Base-by-base conservation (phyloP, 2,113 vertebrate species). In the Corynorhinus townsendii region DNA sequence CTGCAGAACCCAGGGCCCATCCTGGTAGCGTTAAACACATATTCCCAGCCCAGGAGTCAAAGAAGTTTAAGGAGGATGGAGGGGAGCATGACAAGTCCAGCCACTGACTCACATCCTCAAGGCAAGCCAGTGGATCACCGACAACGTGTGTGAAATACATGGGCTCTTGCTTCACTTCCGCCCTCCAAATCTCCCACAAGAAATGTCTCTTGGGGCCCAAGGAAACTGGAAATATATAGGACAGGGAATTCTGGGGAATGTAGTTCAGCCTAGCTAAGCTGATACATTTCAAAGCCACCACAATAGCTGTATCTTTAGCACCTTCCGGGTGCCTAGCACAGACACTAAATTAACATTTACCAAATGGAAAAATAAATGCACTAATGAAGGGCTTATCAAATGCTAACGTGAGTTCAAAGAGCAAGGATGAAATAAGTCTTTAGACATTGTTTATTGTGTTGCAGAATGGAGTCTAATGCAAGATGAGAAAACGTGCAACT, bases 391-490 rank as follows among this genome's bases (percentile, higher is more conserved):
- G 38, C 1, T 45, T 94, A 68, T 80, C 68, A 87, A 72, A 75
- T 72, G 62, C 86, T 93, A 47, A 52, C 17, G 84, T 68, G 72
- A 86, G 33, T 77, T 68, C 75, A 96, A 84, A 88, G 88, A 96
- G 52, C 40, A 83, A 64, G 9, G 40, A 94, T 35, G 54, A 97
- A 73, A 86, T 86, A 76, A 71, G 76, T 86, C 14, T 92, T 95
- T 69, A 96, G 93, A 90, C 96, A 84, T 96, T 71, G 87, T 92
- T 81, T 95, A 86, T 95, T 83, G 87, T 75, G 43, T 56, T 16
- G 12, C 33, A 97, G 68, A 96, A 79, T 47, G 96, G 24, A 93
- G 71, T 96, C 93, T 59, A 93, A 90, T 75, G 86, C 40, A 90
- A 88, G 90, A 38, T 72, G 64, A 94, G 59, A 88, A 95, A 97